phyloP scores from a whole-genome alignment of 35 echinoderm and acorn worm genomes.

The Chiridota heheva region DNA sequence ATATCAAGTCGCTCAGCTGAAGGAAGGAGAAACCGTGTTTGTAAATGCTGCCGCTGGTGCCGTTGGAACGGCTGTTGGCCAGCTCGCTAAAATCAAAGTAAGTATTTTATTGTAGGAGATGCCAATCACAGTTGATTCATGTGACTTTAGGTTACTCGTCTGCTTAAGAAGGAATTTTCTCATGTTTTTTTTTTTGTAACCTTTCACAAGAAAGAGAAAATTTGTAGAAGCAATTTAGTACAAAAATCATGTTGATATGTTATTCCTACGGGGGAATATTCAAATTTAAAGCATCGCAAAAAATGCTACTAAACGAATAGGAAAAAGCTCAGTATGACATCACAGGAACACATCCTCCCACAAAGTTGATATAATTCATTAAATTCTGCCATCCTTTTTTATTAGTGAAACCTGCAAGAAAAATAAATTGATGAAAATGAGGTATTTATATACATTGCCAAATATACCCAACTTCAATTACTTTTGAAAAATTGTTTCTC shows the following conservation, averaged over 20 bases:
- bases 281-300: no score
- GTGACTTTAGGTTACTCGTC: not conserved
- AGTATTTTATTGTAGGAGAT: not conserved
- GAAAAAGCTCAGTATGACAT: no score
- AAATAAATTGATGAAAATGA: no score
- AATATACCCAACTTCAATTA: no score
- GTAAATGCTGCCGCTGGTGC: slow-evolving; percentile 67
- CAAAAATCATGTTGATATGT: not conserved
- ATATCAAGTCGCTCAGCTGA: slow-evolving; percentile 16
- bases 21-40: slow-evolving; percentile 57
- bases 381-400: no score
- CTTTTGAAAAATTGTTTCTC: no score
- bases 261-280: no score
- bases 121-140: not conserved
- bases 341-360: no score
- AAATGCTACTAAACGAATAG: no score
- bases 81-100: slow-evolving; percentile 68
- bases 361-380: no score
- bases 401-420: no score
- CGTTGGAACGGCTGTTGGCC: slow-evolving; percentile 61
- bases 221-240: not conserved
- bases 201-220: not conserved
- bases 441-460: no score
- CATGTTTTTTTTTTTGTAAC: not conserved
- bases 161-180: not conserved